These are phyloP conservation scores for Tauraco erythrolophus DNA, from an alignment of 2,113 vertebrate genomes.

Conservation along the genomic window DNA sequence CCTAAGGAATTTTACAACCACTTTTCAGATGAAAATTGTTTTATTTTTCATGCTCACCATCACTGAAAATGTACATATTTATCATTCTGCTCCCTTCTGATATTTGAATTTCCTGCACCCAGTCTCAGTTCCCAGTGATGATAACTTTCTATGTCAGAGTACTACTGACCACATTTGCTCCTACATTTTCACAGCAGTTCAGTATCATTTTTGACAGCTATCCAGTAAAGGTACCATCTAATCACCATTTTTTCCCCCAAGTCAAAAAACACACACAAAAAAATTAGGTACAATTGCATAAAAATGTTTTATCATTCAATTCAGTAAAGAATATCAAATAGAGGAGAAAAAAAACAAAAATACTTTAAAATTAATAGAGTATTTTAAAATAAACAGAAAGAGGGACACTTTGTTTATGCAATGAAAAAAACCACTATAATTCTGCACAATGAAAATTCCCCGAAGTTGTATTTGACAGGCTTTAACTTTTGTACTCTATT, in stretches of 20 bases:
- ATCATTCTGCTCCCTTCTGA: neutral
- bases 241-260: neutral
- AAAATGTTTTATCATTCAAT: neutral
- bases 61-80: neutral
- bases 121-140: neutral
- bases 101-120: neutral
- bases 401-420: neutral
- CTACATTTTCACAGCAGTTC: neutral
- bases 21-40: neutral
- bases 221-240: neutral
- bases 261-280: neutral
- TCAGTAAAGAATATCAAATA: neutral
- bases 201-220: neutral
- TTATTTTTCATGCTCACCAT: neutral
- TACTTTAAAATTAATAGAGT: neutral
- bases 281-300: neutral
- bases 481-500: neutral
- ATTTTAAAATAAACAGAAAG: neutral
- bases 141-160: neutral
- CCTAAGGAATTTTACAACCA: neutral
- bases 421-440: neutral
- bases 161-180: neutral
- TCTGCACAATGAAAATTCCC: neutral
- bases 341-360: neutral
- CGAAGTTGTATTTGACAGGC: neutral